Evolutionary conservation across 2,113 vertebrate species (phyloP).

Genomic region (Trogon surrucura): DNA sequence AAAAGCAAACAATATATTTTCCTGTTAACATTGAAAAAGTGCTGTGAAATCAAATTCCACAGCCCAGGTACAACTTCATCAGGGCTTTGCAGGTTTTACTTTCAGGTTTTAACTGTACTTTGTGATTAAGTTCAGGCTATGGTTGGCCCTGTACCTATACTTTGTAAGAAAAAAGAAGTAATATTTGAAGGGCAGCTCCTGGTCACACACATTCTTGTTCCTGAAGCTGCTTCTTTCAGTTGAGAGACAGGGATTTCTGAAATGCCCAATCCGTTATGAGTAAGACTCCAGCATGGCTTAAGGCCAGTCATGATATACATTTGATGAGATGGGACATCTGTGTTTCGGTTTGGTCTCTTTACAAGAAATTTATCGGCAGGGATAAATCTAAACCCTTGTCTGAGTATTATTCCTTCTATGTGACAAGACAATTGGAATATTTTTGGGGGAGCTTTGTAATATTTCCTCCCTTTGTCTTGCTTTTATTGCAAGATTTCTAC

Average conservation of each 20-base stretch:
- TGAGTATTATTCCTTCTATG: neutral
- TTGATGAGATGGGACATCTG: constrained; percentile 66
- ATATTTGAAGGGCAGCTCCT: neutral
- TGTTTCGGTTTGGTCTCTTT: constrained; percentile 30
- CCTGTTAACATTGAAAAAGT: neutral
- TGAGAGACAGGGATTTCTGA: constrained; percentile 6
- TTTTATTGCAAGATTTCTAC: neutral
- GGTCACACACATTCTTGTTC: neutral
- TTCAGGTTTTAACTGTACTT: neutral
- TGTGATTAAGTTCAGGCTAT: neutral
- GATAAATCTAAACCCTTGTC: neutral
- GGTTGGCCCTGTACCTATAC: neutral
- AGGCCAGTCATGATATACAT: neutral
- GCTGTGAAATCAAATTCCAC: neutral
- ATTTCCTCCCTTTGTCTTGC: neutral
- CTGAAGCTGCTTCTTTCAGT: constrained; percentile 23
- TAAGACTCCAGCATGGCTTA: constrained; percentile 8
- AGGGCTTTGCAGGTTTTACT: neutral
- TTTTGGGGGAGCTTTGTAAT: neutral
- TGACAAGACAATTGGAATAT: constrained; percentile 21
- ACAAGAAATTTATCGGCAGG: constrained; percentile 40
- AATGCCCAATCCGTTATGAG: constrained; percentile 38
- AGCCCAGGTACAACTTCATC: neutral
- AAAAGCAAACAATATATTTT: neutral
- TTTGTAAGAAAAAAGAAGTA: neutral